Conservation (phyloP, 2,113 vertebrate genomes). For the Gymnogyps californianus region DNA sequence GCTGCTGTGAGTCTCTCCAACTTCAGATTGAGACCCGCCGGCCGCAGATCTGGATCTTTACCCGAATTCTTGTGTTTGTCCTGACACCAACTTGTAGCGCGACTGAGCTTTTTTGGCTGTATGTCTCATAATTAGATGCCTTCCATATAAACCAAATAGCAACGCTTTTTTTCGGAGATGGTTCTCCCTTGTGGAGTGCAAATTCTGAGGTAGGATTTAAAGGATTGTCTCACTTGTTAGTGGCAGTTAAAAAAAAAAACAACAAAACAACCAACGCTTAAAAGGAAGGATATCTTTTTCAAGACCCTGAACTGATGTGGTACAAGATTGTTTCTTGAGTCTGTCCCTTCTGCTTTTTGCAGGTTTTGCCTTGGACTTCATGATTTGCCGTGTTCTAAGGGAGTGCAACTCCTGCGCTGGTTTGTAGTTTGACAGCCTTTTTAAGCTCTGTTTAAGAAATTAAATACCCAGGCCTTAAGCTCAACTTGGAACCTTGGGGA, state of each 20-base stretch:
- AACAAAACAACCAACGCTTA: background rate
- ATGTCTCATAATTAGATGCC: background rate
- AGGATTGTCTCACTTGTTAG: background rate
- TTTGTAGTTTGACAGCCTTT: background rate
- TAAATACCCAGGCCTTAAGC: background rate
- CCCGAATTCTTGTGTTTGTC: background rate
- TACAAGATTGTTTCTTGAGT: background rate
- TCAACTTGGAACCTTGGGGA: background rate
- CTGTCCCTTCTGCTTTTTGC: background rate
- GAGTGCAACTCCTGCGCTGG: background rate
- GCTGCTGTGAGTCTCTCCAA: accelerated
- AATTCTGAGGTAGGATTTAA: background rate
- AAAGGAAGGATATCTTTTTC: background rate
- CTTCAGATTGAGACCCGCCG: background rate
- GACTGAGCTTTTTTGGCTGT: background rate
- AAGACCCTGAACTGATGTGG: background rate
- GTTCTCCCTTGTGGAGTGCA: background rate
- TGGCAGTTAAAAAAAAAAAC: background rate
- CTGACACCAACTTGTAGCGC: background rate
- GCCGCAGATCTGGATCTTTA: background rate
- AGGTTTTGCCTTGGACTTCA: background rate
- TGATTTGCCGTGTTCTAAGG: background rate
- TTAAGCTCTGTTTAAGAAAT: background rate
- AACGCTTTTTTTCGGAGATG: accelerated
- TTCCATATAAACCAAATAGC: background rate